A percentile compares a stretch with the other conserved stretches of the same genome.
Evolutionary conservation across 2,113 vertebrate species (phyloP).

Genomic region (Nycticorax nycticorax): DNA sequence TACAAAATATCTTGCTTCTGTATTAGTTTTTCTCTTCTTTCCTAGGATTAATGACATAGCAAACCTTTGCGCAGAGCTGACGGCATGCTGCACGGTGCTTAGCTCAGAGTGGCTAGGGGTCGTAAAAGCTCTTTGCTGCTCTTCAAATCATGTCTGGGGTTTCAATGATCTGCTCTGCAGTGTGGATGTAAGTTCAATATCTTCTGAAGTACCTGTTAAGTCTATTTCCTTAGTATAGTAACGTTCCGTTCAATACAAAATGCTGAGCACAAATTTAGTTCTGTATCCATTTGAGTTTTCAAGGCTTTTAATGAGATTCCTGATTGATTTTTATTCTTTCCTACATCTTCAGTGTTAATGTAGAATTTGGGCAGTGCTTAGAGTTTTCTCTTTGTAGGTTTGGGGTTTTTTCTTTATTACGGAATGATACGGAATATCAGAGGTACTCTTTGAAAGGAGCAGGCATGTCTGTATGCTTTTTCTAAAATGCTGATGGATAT

Average conservation of each 20-base stretch:
- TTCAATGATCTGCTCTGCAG: slow-evolving; percentile 79
- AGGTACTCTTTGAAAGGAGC: not conserved
- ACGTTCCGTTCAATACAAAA: not conserved
- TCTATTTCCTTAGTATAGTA: accelerated
- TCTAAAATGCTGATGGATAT: not conserved
- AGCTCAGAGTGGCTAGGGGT: slow-evolving; percentile 77
- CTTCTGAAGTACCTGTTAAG: not conserved
- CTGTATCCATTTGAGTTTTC: not conserved
- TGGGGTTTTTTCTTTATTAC: not conserved
- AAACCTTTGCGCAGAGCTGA: slow-evolving; percentile 73
- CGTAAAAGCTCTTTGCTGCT: slow-evolving; percentile 76
- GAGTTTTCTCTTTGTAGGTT: not conserved
- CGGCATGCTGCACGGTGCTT: slow-evolving; percentile 71
- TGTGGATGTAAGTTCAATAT: slow-evolving; percentile 69
- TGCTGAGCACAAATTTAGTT: too few species aligned
- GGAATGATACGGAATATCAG: not conserved
- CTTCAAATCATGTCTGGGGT: slow-evolving; percentile 78
- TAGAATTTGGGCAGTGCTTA: not conserved
- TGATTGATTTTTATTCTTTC: not conserved
- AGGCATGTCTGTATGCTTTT: accelerated
- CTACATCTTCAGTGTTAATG: not conserved
- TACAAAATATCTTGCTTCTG: not conserved
- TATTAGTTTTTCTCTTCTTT: not conserved
- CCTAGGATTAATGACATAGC: slow-evolving; percentile 74
- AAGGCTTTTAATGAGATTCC: not conserved